Percentiles rank a stretch among this genome's conserved stretches.
Evolutionary conservation across 2,113 vertebrate species (phyloP).

Genomic region (Dicaeum eximium): DNA sequence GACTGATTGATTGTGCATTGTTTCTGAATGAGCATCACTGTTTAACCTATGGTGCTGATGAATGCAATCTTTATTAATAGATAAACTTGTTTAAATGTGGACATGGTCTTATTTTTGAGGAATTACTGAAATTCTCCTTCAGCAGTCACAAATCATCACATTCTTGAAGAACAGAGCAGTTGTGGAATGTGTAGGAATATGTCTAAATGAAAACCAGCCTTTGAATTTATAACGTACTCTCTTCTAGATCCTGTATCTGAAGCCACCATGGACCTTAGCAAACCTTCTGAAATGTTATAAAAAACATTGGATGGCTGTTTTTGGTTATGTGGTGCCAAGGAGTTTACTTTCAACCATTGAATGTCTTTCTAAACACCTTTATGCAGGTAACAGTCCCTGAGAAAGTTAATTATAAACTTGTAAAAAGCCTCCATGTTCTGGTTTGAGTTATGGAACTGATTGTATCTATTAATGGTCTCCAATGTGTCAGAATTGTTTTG

Average conservation of each 20-base stretch:
- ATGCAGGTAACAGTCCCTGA: constrained; percentile 72
- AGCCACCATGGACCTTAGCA: constrained; percentile 88
- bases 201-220: neutral
- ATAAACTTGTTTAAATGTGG: neutral
- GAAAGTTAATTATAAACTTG: neutral
- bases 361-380: constrained; percentile 75
- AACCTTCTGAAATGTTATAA: constrained; percentile 83
- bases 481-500: neutral
- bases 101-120: neutral
- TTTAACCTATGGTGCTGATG: neutral
- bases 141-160: neutral
- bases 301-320: constrained; percentile 93
- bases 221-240: neutral
- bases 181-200: neutral
- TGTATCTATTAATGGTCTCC: neutral
- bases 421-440: neutral
- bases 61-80: neutral
- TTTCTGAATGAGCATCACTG: neutral
- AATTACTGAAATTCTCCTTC: neutral
- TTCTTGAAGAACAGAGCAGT: neutral
- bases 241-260: constrained; percentile 83
- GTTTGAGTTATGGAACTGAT: neutral
- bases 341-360: constrained; percentile 72
- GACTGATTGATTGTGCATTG: neutral
- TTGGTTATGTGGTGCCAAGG: constrained; percentile 82